Base-by-base conservation (phyloP, 2,113 vertebrate species). In the Strigops habroptila region DNA sequence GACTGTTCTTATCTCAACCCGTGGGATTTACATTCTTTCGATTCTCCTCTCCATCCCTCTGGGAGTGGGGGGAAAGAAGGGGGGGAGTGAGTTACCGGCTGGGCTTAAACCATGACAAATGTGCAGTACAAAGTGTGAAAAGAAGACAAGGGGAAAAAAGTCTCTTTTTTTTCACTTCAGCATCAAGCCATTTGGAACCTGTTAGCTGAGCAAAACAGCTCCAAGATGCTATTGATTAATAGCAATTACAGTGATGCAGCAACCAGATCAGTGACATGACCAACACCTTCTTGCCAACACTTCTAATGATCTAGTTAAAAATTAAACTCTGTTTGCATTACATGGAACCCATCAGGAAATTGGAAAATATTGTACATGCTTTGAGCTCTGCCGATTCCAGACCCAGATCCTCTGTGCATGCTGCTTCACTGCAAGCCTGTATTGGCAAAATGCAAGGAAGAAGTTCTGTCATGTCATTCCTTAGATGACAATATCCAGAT, bases 151-250 rank as follows among this genome's bases (percentile, higher is more conserved):
- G n/a, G 7, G 13, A 7, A 44, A 35, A 35, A 77, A 24, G 16
- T 30, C 35, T 90, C 90, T 80, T 92, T 90, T 55, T 86, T 94
- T 93, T 91, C 69, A 76, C 49, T 74, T 86, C 39, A 78, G 35
- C 10, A 0, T 63, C 59, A 71, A 89, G 67, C 92, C 97, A 96
- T 97, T 97, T 97, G 97, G 97, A 96, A 89, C 71, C 93, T 93
- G 53, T 97, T 95, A 82, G 51, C 74, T 7, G 79, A 96, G 90
- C 39, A 53, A 73, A 89, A 82, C 70, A 39, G 65, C 65, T 90
- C 87, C 82, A 80, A 68, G 96, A 92, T 67, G 79, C 90, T 39
- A n/a, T 73, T 41, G 21, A 86, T 83, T 93, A 90, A 85, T 18
- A 21, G 52, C 73, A 55, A 51, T 78, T 81, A 74, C 39, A 79